phyloP scores from a whole-genome alignment of 2,113 vertebrate species.

The Oncorhynchus keta region DNA sequence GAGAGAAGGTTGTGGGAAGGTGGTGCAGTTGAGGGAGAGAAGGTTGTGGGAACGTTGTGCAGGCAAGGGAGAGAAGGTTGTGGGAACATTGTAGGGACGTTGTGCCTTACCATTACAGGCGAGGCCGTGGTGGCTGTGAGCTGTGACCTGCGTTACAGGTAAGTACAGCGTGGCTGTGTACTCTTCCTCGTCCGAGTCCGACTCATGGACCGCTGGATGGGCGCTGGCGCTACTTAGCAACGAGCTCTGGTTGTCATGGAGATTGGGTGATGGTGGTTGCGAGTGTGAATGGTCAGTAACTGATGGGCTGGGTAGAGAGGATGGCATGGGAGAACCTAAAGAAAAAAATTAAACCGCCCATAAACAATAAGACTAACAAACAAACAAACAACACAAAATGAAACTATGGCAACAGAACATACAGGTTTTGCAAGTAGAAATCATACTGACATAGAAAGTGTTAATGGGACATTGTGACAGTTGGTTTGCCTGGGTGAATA shows the following conservation, averaged over 20 bases:
- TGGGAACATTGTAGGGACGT: neutral
- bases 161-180: conserved; percentile 59
- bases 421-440: neutral
- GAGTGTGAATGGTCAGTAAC: conserved; percentile 78
- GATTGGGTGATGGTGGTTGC: conserved; percentile 77
- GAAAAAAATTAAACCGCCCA: conserved; percentile 57
- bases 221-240: conserved; percentile 80
- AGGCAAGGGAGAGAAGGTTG: neutral
- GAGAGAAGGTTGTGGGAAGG: too few species aligned
- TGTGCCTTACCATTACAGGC: conserved; percentile 72
- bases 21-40: too few species aligned
- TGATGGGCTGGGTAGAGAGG: conserved; percentile 81
- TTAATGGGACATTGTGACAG: neutral
- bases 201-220: conserved; percentile 74
- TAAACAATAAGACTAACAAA: conserved; percentile 34
- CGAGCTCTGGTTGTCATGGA: conserved; percentile 83
- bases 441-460: neutral
- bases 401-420: neutral
- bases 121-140: conserved; percentile 35
- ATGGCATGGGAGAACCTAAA: conserved; percentile 78
- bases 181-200: conserved; percentile 63
- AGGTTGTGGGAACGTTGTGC: neutral
- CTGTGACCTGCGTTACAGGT: conserved; percentile 49
- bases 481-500: neutral
- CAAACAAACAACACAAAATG: neutral